Evolutionary conservation across 2,113 vertebrate genomes (phyloP).

Genomic region (Ascaphus truei): DNA sequence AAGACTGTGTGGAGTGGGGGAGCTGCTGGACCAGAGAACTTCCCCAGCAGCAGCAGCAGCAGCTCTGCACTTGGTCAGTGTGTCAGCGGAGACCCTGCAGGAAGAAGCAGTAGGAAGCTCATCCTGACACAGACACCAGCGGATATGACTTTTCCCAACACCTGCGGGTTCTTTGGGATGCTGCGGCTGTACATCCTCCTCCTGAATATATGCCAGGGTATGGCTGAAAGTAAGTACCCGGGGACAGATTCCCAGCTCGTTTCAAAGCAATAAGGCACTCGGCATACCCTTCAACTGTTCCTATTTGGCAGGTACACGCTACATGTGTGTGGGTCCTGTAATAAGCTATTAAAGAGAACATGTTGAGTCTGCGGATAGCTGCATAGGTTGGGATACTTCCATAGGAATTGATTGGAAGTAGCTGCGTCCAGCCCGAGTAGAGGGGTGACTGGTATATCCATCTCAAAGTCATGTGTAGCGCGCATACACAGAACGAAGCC

Average conservation of each 20-base stretch:
- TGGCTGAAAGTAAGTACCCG: neutral
- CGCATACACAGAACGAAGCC: too few species aligned
- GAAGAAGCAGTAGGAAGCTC: neutral
- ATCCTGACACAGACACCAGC: neutral
- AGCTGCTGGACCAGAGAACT: neutral
- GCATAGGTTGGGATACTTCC: too few species aligned
- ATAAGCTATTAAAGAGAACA: too few species aligned
- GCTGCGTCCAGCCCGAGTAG: too few species aligned
- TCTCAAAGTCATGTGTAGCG: too few species aligned
- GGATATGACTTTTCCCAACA: neutral
- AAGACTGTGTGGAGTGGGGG: neutral
- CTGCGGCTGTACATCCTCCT: neutral
- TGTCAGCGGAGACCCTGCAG: neutral
- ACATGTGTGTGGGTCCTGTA: too few species aligned
- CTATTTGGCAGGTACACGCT: too few species aligned
- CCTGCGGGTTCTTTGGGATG: neutral
- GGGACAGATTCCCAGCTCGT: neutral
- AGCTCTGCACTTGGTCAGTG: neutral
- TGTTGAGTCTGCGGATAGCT: too few species aligned
- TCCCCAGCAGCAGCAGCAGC: too few species aligned
- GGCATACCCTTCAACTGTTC: neutral
- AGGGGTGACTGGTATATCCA: too few species aligned
- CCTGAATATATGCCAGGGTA: neutral
- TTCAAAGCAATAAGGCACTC: neutral
- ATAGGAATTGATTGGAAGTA: too few species aligned